Base-by-base conservation (phyloP, 2,888 invertebrate genomes). In the Rugalucina vietnamica region DNA sequence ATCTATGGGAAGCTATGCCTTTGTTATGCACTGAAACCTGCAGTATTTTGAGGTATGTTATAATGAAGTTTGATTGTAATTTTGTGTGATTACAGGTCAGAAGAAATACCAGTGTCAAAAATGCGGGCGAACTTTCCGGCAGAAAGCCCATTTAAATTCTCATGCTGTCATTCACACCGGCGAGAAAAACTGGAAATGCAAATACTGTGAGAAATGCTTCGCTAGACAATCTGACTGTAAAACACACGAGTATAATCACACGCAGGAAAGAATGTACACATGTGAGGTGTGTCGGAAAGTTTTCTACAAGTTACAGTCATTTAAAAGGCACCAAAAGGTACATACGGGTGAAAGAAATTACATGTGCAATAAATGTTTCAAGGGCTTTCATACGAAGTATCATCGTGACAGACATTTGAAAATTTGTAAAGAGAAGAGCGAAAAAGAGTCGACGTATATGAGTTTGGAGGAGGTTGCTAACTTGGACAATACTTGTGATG, bases 61-160 rank as follows among this genome's bases (percentile, higher is more conserved):
- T n/a, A n/a, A n/a, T n/a, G n/a, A n/a, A n/a, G n/a, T n/a, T n/a
- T n/a, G n/a, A n/a, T n/a, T n/a, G n/a, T n/a, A n/a, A n/a, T n/a
- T n/a, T n/a, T n/a, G n/a, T 75, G 21, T 36, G 49, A 36, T 84
- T 81, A 32, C 87, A 93, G 93, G 91, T 76, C 89, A 88, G 73
- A 90, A 90, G 71, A 88, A 90, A 39, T 93, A 92, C 79, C 82
- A 82, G 14, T 94, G 94, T 87, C 82, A 82, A 5, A 43, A 87
- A 4, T 94, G 94, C 82, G 86, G 88, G 14, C 90, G 90, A 70
- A 83, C 84, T 12, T 94, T 93, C 82, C 87, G 91, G 5, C 94
- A 94, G 90, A 94, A 94, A 80, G 91, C 93, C 12, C 94, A 94
- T 82, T 89, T 93, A 5, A 87, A 91, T 76, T 87, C 89, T 2